Evolutionary conservation across 1,140 invertebrate species (phyloP), one percentile per base, ranked within the genome.

Genomic region (Ruditapes philippinarum): DNA sequence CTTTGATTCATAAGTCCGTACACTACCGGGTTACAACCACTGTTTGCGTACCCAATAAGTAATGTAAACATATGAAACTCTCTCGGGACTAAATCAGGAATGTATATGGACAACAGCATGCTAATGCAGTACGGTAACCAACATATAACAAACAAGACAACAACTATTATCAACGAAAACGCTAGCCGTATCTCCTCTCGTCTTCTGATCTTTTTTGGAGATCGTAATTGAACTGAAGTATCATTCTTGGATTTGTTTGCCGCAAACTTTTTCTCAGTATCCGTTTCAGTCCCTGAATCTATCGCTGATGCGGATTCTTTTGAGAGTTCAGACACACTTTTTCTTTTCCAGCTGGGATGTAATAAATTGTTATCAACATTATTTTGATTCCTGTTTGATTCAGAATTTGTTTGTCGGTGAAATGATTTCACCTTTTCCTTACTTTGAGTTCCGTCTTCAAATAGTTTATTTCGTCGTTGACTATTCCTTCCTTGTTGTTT

Each of bases 61-160:
- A 94, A 82, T 0, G 94, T 93, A 65, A 91, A 92, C 89, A 95
- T 92, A 83, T 95, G 92, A n/a, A 91, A 90, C 0, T 74, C 70
- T 14, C 90, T 81, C 0, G 90, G 79, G 3, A 92, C 90, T 12
- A 25, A 22, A 2, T 76, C 49, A 4, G 84, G 70, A 22, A 65
- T 70, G 70, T 92, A 94, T 40, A 95, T 91, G 14, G 91, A 91
- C 36, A 94, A 42, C 45, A 95, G 90, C 94, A 95, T 95, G 45
- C 93, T 93, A 14, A 95, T 84, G 89, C 94, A 95, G 85, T 94
- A 95, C 14, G 94, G 94, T 1, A 94, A 68, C 94, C 94, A 95
- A 62, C 89, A 93, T 17, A 94, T 40, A 19, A 95, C 89, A 84
- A 95, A 95, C 1, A 91, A 65, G 9, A 93, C 33, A 19, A 95